phyloP scores from a whole-genome alignment of 1,140 invertebrate genomes.

The Delia radicum region DNA sequence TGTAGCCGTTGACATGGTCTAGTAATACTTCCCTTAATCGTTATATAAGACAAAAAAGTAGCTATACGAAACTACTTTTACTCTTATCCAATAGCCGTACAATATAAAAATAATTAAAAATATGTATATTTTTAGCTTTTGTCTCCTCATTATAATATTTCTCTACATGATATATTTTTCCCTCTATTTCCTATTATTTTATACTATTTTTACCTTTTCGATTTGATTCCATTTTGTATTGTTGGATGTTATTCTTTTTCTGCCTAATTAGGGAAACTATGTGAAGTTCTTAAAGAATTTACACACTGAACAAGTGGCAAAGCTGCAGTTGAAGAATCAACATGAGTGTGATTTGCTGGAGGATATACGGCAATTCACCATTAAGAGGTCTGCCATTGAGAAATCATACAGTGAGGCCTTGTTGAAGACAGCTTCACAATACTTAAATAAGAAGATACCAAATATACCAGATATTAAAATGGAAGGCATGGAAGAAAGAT shows the following conservation, averaged over 20 bases:
- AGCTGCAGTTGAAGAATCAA: slow-evolving; percentile 91
- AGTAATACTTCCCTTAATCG: no score
- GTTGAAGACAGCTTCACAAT: slow-evolving; percentile 85
- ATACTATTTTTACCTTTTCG: neutral
- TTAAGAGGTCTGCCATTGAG: slow-evolving; percentile 89
- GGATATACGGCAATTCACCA: slow-evolving; percentile 88
- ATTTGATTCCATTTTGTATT: neutral
- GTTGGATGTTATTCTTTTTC: neutral
- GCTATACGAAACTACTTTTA: neutral
- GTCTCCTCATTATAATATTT: neutral
- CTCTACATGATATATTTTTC: neutral
- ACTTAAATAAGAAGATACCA: slow-evolving; percentile 89
- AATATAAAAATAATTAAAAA: neutral
- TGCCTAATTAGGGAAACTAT: slow-evolving; percentile 72
- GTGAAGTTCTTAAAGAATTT: slow-evolving; percentile 88
- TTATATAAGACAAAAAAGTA: neutral
- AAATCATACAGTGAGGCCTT: slow-evolving; percentile 93
- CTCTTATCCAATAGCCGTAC: neutral
- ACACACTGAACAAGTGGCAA: slow-evolving; percentile 88
- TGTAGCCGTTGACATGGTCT: no score
- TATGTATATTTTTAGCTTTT: neutral
- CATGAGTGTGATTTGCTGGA: slow-evolving; percentile 94
- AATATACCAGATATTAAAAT: slow-evolving; percentile 85
- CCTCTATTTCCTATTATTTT: neutral
- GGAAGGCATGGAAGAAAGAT: slow-evolving; percentile 86